A percentile compares a stretch with the other conserved stretches of the same genome.
Evolutionary conservation across 2,888 invertebrate species (phyloP).

Genomic region (Pycnomerus fuliginosus): DNA sequence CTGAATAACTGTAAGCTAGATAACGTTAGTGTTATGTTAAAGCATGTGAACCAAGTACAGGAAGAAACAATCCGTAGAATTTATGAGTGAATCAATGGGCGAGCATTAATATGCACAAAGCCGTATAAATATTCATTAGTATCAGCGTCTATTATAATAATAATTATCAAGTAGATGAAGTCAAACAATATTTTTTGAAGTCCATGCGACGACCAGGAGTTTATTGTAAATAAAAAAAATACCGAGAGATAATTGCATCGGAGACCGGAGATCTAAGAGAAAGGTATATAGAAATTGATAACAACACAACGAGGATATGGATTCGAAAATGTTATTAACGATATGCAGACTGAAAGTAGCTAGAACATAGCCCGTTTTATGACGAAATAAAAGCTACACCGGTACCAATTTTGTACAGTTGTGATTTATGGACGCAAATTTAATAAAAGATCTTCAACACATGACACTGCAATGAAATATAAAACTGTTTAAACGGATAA

Average conservation of each 20-base stretch:
- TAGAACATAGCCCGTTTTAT: slow-evolving; percentile 11
- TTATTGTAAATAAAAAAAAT: too few species aligned
- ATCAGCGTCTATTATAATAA: too few species aligned
- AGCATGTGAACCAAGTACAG: too few species aligned
- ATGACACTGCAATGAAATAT: slow-evolving; percentile 6
- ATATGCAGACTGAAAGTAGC: slow-evolving; percentile 28
- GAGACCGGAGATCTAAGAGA: too few species aligned
- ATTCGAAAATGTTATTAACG: slow-evolving; percentile 28
- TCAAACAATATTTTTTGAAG: too few species aligned
- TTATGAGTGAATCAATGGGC: slow-evolving; percentile 7
- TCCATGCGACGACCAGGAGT: too few species aligned
- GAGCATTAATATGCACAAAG: slow-evolving; percentile 4
- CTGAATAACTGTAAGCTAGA: too few species aligned
- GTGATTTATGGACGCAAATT: slow-evolving; percentile 14
- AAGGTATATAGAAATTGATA: slow-evolving; percentile 32
- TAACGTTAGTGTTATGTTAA: too few species aligned
- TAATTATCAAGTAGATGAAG: too few species aligned
- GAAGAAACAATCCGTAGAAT: slow-evolving; percentile 7
- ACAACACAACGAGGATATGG: slow-evolving; percentile 28
- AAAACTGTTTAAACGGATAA: slow-evolving; percentile 4
- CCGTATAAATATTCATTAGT: slow-evolving; percentile 9
- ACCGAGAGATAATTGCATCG: too few species aligned
- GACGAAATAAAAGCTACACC: slow-evolving; percentile 16
- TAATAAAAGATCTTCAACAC: slow-evolving; percentile 14
- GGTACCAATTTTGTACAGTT: too few species aligned